Conservation (phyloP, 2,797 vertebrate genomes). For the Luscinia megarhynchos region DNA sequence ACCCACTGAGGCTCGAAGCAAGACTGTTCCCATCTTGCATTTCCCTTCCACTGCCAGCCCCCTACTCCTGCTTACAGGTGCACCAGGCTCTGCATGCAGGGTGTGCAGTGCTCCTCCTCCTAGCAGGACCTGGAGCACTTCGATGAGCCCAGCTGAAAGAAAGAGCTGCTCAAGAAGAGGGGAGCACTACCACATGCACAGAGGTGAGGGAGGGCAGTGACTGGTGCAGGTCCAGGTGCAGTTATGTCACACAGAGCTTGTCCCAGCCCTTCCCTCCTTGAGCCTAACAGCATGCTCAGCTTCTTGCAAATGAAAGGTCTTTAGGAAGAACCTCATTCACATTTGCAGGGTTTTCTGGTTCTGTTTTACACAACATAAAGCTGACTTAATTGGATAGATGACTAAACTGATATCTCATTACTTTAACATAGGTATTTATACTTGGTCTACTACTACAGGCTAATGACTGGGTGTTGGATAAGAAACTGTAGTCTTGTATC, state of each 20-base stretch:
- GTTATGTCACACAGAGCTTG: background rate
- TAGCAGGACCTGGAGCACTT: background rate
- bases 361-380: background rate
- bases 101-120: background rate
- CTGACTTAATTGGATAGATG: background rate
- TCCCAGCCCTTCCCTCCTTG: background rate
- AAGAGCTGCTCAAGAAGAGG: background rate
- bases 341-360: background rate
- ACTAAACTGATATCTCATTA: background rate
- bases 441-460: background rate
- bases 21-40: background rate
- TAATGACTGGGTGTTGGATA: background rate
- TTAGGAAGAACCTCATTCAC: background rate
- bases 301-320: background rate
- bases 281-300: background rate
- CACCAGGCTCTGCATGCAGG: background rate
- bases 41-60: background rate
- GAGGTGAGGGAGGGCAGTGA: background rate
- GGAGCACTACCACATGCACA: accelerated
- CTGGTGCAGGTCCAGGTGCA: background rate
- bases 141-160: background rate
- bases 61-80: background rate
- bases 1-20: background rate
- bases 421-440: background rate
- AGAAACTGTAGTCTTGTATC: background rate